phyloP scores from a whole-genome alignment of 1,140 invertebrate genomes.

The Aphidius ervi region DNA sequence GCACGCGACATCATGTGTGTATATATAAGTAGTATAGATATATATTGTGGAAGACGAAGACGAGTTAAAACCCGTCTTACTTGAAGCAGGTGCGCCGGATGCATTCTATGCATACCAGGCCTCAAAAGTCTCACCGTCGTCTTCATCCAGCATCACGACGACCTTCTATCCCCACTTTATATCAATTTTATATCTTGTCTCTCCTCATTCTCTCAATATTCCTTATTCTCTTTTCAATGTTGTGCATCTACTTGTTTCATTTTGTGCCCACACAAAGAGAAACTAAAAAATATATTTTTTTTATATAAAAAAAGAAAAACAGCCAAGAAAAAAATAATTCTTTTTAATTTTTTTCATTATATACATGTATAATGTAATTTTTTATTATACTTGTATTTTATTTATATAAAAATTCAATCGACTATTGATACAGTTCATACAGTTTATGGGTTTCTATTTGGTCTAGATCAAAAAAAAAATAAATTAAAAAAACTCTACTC shows the following conservation, averaged over 20 bases:
- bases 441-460: too few species aligned
- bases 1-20: neutral
- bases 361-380: neutral
- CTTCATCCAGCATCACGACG: slow-evolving; percentile 19
- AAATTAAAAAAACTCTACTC: too few species aligned
- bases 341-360: neutral
- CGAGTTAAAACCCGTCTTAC: slow-evolving; percentile 9
- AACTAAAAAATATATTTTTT: too few species aligned
- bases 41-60: neutral
- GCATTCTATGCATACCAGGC: slow-evolving; percentile 20
- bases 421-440: too few species aligned
- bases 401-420: too few species aligned
- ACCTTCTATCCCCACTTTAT: slow-evolving; percentile 11
- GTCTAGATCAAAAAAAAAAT: too few species aligned
- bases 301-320: too few species aligned
- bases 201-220: neutral
- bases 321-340: too few species aligned
- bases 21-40: neutral
- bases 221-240: neutral
- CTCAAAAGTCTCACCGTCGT: slow-evolving; percentile 8
- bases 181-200: too few species aligned
- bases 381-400: neutral
- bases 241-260: neutral
- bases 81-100: slow-evolving; percentile 21
- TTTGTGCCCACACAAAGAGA: neutral